A percentile compares a stretch with the other conserved stretches of the same genome.
phyloP scores from a whole-genome alignment of 2,888 invertebrate genomes.

The Norana najaformis region DNA sequence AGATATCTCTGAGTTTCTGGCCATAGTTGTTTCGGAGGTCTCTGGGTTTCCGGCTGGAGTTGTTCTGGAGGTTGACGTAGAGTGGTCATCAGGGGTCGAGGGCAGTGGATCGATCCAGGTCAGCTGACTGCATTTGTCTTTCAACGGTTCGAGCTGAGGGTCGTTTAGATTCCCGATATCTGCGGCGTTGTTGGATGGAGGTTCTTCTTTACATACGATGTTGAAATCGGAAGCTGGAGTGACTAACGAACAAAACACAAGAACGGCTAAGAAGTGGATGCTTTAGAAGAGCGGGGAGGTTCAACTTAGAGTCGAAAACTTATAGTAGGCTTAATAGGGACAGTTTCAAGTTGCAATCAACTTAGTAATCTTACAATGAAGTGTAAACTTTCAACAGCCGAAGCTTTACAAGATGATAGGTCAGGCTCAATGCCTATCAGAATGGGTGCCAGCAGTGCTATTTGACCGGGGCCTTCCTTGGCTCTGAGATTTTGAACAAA shows the following conservation, averaged over 20 bases:
- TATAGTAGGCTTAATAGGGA: no score
- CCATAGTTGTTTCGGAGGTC: not conserved
- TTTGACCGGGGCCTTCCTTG: no score
- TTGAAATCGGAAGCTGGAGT: not conserved
- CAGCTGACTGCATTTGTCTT: not conserved
- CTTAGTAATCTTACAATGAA: no score
- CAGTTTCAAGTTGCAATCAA: no score
- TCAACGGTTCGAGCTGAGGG: not conserved
- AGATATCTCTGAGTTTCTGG: not conserved
- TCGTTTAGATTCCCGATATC: not conserved
- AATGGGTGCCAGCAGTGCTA: no score
- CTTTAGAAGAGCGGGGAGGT: not conserved
- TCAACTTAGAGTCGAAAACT: no score
- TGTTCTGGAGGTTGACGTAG: no score
- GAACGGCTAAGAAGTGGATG: not conserved
- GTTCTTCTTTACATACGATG: not conserved
- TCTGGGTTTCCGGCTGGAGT: not conserved
- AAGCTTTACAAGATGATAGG: no score
- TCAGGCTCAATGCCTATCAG: no score
- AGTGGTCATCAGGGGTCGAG: no score
- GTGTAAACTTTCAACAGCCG: no score
- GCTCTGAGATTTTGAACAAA: no score
- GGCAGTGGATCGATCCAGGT: not conserved
- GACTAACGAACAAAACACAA: not conserved
- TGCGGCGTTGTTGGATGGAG: not conserved